These are phyloP conservation scores for Escarpia spicata DNA, from an alignment of 2,888 invertebrate species.

Conservation along the genomic window DNA sequence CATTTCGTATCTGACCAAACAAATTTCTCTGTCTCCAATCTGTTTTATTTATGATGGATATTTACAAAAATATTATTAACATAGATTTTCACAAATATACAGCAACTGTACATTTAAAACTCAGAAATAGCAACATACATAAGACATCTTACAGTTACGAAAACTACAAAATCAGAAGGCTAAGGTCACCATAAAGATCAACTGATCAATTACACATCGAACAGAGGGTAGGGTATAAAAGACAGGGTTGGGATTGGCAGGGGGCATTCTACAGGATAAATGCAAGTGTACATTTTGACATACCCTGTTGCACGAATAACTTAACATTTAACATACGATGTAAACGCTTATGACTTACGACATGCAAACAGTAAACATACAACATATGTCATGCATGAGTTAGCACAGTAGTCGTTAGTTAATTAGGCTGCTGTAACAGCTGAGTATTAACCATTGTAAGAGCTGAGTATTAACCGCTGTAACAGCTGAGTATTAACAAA, in stretches of 20 bases:
- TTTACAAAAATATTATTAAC: not conserved
- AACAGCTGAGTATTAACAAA: not conserved
- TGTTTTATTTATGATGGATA: not conserved
- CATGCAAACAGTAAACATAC: not conserved
- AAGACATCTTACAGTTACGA: not conserved
- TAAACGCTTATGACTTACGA: not conserved
- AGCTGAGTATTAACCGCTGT: not conserved
- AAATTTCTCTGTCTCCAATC: not conserved
- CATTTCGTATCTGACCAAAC: not conserved
- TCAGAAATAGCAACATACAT: not conserved
- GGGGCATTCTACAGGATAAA: not conserved
- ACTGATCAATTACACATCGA: not conserved
- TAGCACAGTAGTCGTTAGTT: not conserved
- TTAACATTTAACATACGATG: not conserved
- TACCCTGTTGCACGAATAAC: slow-evolving; percentile 9
- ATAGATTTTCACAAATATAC: not conserved
- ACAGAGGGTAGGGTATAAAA: not conserved
- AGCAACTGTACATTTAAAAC: not conserved
- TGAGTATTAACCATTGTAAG: not conserved
- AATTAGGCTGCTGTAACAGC: not conserved
- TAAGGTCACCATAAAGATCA: not conserved
- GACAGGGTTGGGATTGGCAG: not conserved
- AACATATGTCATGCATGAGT: not conserved
- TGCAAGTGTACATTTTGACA: not conserved
- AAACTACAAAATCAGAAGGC: not conserved